Conservation (phyloP, 2,113 vertebrate species). For the Syrrhaptes paradoxus region DNA sequence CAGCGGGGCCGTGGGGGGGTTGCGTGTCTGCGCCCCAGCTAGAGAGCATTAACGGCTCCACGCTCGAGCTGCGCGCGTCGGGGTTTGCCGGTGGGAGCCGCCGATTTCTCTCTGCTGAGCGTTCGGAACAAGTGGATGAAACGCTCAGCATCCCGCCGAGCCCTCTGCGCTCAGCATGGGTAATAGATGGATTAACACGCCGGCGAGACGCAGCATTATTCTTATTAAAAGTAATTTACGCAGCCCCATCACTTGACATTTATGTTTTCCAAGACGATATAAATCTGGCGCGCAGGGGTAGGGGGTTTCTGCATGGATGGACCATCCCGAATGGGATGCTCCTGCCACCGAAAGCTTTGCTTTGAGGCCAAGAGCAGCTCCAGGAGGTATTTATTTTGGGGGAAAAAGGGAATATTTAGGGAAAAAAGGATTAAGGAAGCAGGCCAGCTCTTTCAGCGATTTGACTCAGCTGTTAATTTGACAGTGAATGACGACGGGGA, state of each 20-base stretch:
- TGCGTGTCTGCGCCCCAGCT: neutral
- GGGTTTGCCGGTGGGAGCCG: slow-evolving; percentile 10
- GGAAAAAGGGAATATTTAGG: neutral
- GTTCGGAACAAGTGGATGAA: neutral
- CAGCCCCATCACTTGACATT: neutral
- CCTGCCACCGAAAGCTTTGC: neutral
- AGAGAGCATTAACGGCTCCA: neutral
- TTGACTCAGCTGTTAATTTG: neutral
- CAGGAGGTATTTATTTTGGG: neutral
- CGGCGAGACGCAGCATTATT: slow-evolving; percentile 13
- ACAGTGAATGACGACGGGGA: neutral
- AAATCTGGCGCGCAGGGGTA: neutral
- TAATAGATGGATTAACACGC: neutral
- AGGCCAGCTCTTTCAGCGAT: neutral
- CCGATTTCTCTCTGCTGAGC: neutral
- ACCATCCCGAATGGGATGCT: neutral
- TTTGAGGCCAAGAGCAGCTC: neutral
- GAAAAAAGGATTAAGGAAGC: neutral
- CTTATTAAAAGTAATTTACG: slow-evolving; percentile 31
- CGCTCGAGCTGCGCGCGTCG: slow-evolving; percentile 26
- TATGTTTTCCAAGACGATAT: neutral
- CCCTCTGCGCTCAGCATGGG: neutral
- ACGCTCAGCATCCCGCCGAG: neutral
- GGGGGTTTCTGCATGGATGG: neutral
- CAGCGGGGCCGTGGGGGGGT: neutral